A percentile compares a stretch with the other conserved stretches of the same genome.
These are phyloP conservation scores for Eulemur albifrons DNA, from an alignment of 2,797 vertebrate genomes.

Conservation along the genomic window DNA sequence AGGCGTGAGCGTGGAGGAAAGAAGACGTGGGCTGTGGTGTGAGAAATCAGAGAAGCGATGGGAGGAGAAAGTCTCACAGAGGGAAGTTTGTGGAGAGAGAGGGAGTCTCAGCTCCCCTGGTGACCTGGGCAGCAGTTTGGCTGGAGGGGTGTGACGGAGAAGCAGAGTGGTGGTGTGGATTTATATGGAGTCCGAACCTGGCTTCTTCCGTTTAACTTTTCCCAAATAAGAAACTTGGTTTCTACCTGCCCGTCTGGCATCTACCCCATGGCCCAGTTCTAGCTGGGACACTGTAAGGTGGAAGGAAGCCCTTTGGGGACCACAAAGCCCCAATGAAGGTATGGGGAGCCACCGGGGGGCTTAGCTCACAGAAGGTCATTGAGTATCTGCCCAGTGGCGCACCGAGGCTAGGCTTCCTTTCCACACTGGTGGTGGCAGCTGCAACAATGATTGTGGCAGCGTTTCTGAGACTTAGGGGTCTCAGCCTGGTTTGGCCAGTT, in stretches of 20 bases:
- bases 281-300: not conserved
- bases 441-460: fast-evolving
- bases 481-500: not conserved
- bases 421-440: not conserved
- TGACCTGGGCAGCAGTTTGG: too few species aligned
- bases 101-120: not conserved
- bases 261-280: not conserved
- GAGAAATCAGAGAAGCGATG: not conserved
- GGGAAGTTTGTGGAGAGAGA: not conserved
- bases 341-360: too few species aligned
- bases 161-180: not conserved
- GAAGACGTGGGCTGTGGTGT: not conserved
- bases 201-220: not conserved
- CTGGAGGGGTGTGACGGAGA: not conserved
- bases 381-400: not conserved
- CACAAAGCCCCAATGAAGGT: not conserved
- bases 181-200: not conserved
- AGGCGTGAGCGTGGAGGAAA: not conserved
- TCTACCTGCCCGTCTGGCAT: not conserved
- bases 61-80: not conserved
- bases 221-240: not conserved
- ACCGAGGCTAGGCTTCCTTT: not conserved
- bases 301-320: not conserved
- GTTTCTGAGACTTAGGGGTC: not conserved
- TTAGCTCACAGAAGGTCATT: not conserved